Conservation (phyloP, 1,140 invertebrate genomes). For the Heliconius hermathena region DNA sequence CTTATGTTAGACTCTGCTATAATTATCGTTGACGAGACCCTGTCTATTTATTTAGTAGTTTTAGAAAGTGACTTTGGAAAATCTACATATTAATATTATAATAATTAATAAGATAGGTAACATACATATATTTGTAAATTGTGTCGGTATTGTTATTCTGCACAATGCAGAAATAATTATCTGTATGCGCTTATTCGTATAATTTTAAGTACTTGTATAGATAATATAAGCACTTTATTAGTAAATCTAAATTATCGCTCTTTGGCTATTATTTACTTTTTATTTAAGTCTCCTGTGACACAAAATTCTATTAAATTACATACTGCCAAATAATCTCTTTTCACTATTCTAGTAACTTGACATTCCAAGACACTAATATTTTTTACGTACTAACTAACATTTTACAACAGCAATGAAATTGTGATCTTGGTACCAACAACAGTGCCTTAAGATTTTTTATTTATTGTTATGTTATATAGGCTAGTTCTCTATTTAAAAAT, state of each 20-base stretch:
- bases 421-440: conserved; percentile 78
- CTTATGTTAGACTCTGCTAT: conserved; percentile 31
- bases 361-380: conserved; percentile 70
- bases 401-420: conserved; percentile 66
- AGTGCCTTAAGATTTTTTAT: conserved; percentile 81
- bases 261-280: conserved; percentile 35
- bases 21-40: conserved; percentile 36
- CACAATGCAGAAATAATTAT: conserved; percentile 81
- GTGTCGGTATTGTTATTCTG: conserved; percentile 81
- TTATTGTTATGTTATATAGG: conserved; percentile 76
- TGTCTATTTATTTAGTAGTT: conserved; percentile 77
- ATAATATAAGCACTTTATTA: conserved; percentile 57
- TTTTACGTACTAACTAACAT: conserved; percentile 52
- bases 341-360: conserved; percentile 59
- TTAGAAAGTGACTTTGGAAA: conserved; percentile 58
- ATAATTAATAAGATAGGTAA: conserved; percentile 48
- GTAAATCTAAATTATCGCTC: conserved; percentile 58
- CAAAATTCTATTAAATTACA: conserved; percentile 49
- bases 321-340: background rate
- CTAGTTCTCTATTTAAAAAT: conserved; percentile 72
- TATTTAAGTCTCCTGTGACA: conserved; percentile 48
- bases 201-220: conserved; percentile 71
- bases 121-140: conserved; percentile 77
- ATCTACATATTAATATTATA: conserved; percentile 61
- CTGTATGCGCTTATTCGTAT: conserved; percentile 77